Evolutionary conservation across 2,797 vertebrate genomes (phyloP).

Genomic region (Lophius americanus): DNA sequence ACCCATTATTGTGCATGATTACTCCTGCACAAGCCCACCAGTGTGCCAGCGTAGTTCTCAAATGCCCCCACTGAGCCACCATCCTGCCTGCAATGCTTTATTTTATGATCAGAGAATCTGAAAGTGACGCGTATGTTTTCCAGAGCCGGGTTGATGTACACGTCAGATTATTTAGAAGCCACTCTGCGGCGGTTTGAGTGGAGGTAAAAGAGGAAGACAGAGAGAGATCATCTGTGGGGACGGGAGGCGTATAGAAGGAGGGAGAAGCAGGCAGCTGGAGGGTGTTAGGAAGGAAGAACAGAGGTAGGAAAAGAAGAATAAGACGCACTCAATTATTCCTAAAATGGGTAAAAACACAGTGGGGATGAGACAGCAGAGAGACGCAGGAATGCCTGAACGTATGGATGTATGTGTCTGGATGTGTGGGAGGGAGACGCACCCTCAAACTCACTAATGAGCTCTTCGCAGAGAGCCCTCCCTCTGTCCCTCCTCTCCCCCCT

Average conservation of each 20-base stretch:
- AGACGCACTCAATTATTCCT: conserved; percentile 8
- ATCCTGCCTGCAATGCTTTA: not conserved
- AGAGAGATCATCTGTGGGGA: not conserved
- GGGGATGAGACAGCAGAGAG: conserved; percentile 4
- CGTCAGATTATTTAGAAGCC: not conserved
- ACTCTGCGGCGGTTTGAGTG: not conserved
- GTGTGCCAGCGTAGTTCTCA: no score
- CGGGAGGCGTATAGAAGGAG: not conserved
- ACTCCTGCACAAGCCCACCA: not conserved
- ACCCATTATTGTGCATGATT: not conserved
- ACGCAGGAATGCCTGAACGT: conserved; percentile 30
- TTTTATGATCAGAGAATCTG: not conserved
- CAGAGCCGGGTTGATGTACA: not conserved
- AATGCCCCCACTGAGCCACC: no score
- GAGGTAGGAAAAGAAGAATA: conserved; percentile 8
- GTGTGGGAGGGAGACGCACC: conserved; percentile 33
- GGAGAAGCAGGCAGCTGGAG: conserved; percentile 12
- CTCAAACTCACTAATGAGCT: conserved; percentile 46
- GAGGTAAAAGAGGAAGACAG: conserved; percentile 1
- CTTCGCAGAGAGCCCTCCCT: conserved; percentile 43
- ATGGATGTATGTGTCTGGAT: conserved; percentile 31
- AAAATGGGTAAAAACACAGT: conserved; percentile 13
- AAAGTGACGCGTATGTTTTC: not conserved
- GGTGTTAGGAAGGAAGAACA: conserved; percentile 15
- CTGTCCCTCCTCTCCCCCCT: conserved; percentile 11